Evolutionary conservation across 2,888 invertebrate genomes (phyloP).

Genomic region (Ceraclea dissimilis): DNA sequence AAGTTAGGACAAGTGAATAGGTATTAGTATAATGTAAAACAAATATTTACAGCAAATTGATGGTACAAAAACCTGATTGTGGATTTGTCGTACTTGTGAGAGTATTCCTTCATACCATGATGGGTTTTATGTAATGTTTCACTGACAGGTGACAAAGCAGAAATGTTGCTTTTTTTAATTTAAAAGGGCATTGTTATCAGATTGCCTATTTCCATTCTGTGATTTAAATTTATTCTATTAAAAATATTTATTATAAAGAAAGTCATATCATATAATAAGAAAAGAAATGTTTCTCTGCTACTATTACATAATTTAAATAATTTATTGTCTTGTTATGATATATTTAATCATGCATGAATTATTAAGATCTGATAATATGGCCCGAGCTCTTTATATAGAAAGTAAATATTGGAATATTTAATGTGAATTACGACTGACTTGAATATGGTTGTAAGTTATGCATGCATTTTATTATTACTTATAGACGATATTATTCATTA

Average conservation of each 20-base stretch:
- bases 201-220: not conserved
- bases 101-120: not conserved
- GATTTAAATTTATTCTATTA: not conserved
- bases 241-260: not conserved
- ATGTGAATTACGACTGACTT: not conserved
- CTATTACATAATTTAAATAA: not conserved
- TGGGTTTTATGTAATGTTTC: not conserved
- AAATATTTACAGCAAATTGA: not conserved
- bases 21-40: no score
- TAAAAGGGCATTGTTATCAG: conserved; percentile 1
- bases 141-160: not conserved
- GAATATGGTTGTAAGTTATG: not conserved
- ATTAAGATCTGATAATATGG: not conserved
- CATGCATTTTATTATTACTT: not conserved
- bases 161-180: no score
- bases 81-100: not conserved
- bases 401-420: not conserved
- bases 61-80: not conserved
- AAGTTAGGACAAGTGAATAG: no score
- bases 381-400: not conserved
- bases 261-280: not conserved
- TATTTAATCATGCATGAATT: not conserved
- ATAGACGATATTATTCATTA: not conserved
- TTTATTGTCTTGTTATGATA: not conserved
- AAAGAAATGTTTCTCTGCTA: not conserved